Evolutionary conservation across 2,888 invertebrate species (phyloP).

Genomic region (Xestia sexstrigata): DNA sequence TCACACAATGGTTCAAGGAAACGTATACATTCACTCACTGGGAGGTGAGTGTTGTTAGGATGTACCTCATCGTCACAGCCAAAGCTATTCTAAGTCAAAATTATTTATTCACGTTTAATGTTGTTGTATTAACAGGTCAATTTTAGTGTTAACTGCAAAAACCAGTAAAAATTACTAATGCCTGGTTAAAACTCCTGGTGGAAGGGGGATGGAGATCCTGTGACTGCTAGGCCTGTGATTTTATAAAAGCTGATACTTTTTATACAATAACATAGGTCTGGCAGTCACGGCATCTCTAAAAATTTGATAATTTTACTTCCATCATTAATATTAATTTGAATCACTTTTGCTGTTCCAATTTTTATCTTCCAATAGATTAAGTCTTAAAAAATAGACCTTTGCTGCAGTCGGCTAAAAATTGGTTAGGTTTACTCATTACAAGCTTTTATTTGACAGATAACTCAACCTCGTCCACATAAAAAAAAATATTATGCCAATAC

Average conservation of each 20-base stretch:
- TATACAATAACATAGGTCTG: neutral
- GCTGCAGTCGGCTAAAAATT: too few species aligned
- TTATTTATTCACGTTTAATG: neutral
- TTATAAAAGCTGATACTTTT: neutral
- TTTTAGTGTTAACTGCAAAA: neutral
- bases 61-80: neutral
- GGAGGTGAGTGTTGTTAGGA: slow-evolving; percentile 77
- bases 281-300: neutral
- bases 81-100: neutral
- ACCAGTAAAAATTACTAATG: neutral
- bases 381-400: too few species aligned
- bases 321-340: neutral
- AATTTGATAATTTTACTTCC: neutral
- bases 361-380: neutral
- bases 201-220: neutral
- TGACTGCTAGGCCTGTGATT: neutral
- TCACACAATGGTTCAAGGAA: slow-evolving; percentile 82
- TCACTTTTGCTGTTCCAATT: neutral
- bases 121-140: neutral
- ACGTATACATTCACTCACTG: slow-evolving; percentile 80
- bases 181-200: neutral
- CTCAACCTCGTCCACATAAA: too few species aligned
- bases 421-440: too few species aligned
- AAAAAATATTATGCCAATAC: too few species aligned
- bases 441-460: too few species aligned